phyloP scores from a whole-genome alignment of 2,888 invertebrate species.

The Macroteleia sp. region DNA sequence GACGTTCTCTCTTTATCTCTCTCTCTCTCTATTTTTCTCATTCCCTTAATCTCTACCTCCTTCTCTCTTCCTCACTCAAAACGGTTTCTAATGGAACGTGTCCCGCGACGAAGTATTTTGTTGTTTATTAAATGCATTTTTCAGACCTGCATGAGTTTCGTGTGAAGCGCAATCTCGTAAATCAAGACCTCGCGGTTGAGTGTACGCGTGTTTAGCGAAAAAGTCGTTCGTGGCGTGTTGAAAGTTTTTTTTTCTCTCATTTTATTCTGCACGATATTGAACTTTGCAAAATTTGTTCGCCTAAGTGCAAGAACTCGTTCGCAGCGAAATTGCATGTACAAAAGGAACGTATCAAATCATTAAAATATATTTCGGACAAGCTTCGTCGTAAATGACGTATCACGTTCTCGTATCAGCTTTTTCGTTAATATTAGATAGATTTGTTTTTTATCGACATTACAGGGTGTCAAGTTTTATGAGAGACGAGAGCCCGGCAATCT shows the following conservation, averaged over 20 bases:
- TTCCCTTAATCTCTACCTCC: too few relatives aligned
- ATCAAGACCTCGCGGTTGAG: slow-evolving; percentile 37
- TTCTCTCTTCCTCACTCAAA: too few relatives aligned
- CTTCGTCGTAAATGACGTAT: slow-evolving; percentile 9
- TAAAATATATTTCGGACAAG: slow-evolving; percentile 19
- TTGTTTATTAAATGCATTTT: slow-evolving; percentile 67
- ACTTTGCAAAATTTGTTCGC: slow-evolving; percentile 36
- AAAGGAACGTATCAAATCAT: slow-evolving; percentile 3
- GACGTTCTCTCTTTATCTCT: neutral
- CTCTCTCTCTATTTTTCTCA: too few relatives aligned
- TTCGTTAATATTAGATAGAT: slow-evolving; percentile 33
- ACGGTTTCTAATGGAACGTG: slow-evolving; percentile 36
- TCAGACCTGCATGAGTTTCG: slow-evolving; percentile 36
- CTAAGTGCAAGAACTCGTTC: slow-evolving; percentile 47
- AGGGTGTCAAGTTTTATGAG: slow-evolving; percentile 59
- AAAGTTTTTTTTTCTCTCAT: slow-evolving; percentile 18
- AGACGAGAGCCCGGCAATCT: slow-evolving; percentile 39
- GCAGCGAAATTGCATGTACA: neutral
- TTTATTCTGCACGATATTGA: slow-evolving; percentile 39
- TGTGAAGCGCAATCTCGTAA: slow-evolving; percentile 54
- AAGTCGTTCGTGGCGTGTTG: slow-evolving; percentile 45
- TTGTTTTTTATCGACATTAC: slow-evolving; percentile 37
- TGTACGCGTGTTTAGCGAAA: slow-evolving; percentile 51
- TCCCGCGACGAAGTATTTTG: slow-evolving; percentile 35
- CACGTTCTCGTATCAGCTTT: neutral